Evolutionary conservation across 2,888 invertebrate species (phyloP).

Genomic region (Tipula vernalis): DNA sequence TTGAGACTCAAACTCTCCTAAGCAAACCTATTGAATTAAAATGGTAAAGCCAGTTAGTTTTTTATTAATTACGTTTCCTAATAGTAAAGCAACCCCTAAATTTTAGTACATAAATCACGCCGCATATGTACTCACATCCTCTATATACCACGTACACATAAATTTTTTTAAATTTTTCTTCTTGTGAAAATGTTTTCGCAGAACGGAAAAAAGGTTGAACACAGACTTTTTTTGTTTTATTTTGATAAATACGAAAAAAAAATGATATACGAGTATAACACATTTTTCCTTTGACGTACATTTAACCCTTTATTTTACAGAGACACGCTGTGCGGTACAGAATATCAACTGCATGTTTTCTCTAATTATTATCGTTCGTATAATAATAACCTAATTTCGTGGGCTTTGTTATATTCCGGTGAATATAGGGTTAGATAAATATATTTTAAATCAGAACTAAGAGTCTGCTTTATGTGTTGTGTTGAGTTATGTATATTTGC

Average conservation of each 20-base stretch:
- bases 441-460: neutral
- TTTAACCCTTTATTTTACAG: neutral
- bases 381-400: neutral
- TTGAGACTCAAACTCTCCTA: too few species aligned
- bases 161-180: neutral
- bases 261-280: neutral
- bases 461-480: neutral
- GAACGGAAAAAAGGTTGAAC: neutral
- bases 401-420: neutral
- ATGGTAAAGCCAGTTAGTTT: too few species aligned
- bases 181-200: neutral
- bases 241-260: neutral
- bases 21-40: too few species aligned
- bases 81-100: too few species aligned
- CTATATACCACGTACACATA: neutral
- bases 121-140: neutral
- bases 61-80: too few species aligned
- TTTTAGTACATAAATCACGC: neutral
- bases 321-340: neutral
- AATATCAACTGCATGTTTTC: neutral
- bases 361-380: neutral
- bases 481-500: neutral
- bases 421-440: neutral
- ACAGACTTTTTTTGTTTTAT: neutral
- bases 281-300: neutral